phyloP scores from a whole-genome alignment of 1,140 invertebrate species.

The Drosophila quadrilineata region DNA sequence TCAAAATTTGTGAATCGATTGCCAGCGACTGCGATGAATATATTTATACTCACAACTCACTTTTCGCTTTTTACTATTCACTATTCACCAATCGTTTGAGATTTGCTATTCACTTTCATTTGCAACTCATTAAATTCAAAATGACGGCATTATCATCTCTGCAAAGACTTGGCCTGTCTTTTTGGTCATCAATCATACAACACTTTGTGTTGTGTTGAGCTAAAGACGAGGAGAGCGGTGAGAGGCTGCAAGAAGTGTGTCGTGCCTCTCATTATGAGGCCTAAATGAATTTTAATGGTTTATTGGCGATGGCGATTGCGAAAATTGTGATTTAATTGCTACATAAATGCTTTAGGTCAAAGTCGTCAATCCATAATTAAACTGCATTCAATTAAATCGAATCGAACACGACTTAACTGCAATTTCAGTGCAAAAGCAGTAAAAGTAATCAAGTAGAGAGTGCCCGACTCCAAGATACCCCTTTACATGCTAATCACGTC shows the following conservation, averaged over 20 bases:
- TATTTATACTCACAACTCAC: no score
- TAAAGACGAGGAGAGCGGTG: background rate
- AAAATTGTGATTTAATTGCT: constrained; percentile 66
- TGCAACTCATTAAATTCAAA: constrained; percentile 73
- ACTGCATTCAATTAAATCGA: constrained; percentile 29
- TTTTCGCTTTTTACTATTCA: no score
- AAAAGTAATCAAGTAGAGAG: no score
- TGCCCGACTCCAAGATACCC: no score
- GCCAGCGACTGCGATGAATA: no score
- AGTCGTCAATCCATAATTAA: constrained; percentile 26
- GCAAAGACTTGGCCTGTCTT: constrained; percentile 24
- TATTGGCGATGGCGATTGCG: constrained; percentile 58
- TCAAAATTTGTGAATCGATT: no score
- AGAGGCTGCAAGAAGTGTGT: background rate
- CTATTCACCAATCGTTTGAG: background rate
- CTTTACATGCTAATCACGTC: no score
- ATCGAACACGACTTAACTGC: constrained; percentile 29
- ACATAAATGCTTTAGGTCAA: constrained; percentile 29
- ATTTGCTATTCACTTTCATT: constrained; percentile 51
- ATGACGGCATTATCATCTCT: constrained; percentile 48
- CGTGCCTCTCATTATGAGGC: constrained; percentile 15
- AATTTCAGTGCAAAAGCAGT: no score
- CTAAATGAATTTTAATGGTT: constrained; percentile 63
- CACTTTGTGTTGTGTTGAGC: constrained; percentile 18
- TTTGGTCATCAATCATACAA: constrained; percentile 65